Percentiles rank a stretch among this genome's conserved stretches.
Conservation (phyloP, 2,797 vertebrate species). For the Tokudaia muenninki region DNA sequence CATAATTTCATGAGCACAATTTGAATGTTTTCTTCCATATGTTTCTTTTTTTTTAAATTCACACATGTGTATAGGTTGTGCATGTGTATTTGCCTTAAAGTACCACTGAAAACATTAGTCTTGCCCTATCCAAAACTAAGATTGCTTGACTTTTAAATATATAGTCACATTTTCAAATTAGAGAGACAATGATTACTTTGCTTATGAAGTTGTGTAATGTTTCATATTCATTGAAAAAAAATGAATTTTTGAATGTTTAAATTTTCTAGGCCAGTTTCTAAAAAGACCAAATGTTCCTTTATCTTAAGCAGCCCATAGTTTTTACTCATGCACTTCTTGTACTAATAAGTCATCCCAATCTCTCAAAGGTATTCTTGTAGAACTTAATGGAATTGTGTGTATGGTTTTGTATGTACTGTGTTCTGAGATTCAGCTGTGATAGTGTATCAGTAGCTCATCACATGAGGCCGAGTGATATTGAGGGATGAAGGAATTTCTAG, state of each 20-base stretch:
- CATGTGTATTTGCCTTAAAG: neutral
- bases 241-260: neutral
- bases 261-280: neutral
- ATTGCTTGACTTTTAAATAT: neutral
- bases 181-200: neutral
- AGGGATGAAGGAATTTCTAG: neutral
- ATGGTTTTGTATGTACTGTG: neutral
- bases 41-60: neutral
- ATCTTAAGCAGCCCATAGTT: neutral
- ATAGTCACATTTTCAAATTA: constrained; percentile 47
- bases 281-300: constrained; percentile 7
- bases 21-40: neutral
- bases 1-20: constrained; percentile 13
- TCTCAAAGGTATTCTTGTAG: neutral
- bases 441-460: neutral
- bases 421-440: neutral
- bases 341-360: neutral
- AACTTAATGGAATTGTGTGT: neutral
- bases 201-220: neutral
- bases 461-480: neutral
- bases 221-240: constrained; percentile 5
- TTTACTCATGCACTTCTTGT: neutral
- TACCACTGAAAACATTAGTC: neutral
- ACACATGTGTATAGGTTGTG: neutral
- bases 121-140: neutral